Evolutionary conservation across 1,140 invertebrate species (phyloP).

Genomic region (Scaptomyza graminum): DNA sequence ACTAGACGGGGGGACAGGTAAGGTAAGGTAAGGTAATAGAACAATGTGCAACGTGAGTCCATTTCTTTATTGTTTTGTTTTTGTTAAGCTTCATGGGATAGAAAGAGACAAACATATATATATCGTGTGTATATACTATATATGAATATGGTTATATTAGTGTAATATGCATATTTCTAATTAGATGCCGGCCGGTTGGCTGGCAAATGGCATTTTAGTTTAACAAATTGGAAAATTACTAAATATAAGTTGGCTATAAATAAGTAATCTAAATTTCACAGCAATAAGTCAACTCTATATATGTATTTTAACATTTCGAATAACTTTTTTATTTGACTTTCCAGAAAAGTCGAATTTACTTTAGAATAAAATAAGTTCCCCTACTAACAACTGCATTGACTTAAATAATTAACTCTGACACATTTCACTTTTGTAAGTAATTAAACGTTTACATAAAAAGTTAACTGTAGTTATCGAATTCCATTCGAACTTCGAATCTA

Average conservation of each 20-base stretch:
- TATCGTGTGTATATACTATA: neutral
- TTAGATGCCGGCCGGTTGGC: slow-evolving; percentile 31
- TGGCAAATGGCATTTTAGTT: slow-evolving; percentile 19
- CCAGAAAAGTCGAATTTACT: too few species aligned
- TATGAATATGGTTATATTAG: neutral
- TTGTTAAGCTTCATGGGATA: neutral
- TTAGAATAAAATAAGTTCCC: too few species aligned
- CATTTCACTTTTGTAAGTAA: too few species aligned
- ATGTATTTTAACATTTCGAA: too few species aligned
- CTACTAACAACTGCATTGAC: too few species aligned
- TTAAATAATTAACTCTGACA: too few species aligned
- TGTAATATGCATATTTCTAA: slow-evolving; percentile 6
- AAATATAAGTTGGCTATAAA: too few species aligned
- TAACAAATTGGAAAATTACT: neutral
- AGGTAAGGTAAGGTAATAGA: neutral
- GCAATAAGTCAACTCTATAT: too few species aligned
- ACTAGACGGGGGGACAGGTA: neutral
- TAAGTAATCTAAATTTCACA: too few species aligned
- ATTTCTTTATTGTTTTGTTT: neutral
- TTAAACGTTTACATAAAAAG: too few species aligned
- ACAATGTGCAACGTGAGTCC: slow-evolving; percentile 36
- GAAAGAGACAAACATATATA: neutral
- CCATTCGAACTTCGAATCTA: neutral
- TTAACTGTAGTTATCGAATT: too few species aligned
- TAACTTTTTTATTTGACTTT: too few species aligned